Conservation (phyloP, 2,888 invertebrate genomes). For the Synergus japonicus region DNA sequence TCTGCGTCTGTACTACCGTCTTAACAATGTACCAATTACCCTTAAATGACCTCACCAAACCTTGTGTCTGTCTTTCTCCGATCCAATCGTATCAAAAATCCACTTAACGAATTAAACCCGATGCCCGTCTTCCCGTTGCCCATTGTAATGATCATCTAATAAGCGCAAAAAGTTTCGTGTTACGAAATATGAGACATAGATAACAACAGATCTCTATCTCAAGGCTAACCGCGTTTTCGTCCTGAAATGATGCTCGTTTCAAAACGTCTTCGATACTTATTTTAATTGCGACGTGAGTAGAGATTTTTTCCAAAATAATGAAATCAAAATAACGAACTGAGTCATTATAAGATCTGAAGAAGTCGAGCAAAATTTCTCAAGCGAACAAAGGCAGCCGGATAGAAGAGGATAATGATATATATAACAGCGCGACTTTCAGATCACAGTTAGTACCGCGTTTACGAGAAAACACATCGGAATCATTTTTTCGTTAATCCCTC, state of each 20-base stretch:
- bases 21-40: constrained; percentile 59
- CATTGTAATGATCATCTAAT: constrained; percentile 1
- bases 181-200: neutral
- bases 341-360: constrained; percentile 6
- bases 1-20: constrained; percentile 75
- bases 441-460: constrained; percentile 32
- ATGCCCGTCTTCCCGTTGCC: constrained; percentile 20
- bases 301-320: neutral
- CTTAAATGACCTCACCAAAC: constrained; percentile 52
- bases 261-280: neutral
- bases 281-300: constrained; percentile 6
- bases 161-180: constrained; percentile 4
- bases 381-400: constrained; percentile 31
- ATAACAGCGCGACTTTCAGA: constrained; percentile 22
- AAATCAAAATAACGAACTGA: neutral
- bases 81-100: constrained; percentile 47
- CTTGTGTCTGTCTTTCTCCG: constrained; percentile 65
- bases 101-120: constrained; percentile 41
- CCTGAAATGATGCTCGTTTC: constrained; percentile 13
- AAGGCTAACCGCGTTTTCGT: neutral
- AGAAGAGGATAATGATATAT: constrained; percentile 23
- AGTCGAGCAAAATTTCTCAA: constrained; percentile 31
- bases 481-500: constrained; percentile 43
- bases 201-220: constrained; percentile 9
- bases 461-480: constrained; percentile 49